phyloP scores from a whole-genome alignment of 2,888 invertebrate genomes.

The Andrena marginata region DNA sequence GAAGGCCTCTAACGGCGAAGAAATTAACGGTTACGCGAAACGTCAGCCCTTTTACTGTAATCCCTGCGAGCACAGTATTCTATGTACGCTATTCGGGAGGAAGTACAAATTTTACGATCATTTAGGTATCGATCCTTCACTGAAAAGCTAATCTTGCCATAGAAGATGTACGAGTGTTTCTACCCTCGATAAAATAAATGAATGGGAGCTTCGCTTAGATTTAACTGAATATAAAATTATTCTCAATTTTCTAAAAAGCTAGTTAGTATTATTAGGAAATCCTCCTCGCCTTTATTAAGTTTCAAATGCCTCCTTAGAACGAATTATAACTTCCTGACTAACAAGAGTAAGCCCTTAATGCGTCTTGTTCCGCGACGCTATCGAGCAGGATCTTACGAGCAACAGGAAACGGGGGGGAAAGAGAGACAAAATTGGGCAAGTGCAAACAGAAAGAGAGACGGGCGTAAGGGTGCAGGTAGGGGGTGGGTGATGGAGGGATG shows the following conservation, averaged over 20 bases:
- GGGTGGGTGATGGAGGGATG: background rate
- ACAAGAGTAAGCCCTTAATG: constrained; percentile 5
- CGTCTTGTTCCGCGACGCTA: background rate
- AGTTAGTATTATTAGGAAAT: background rate
- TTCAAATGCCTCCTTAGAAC: background rate
- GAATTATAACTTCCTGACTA: background rate
- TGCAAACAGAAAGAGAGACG: background rate
- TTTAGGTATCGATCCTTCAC: too few species aligned
- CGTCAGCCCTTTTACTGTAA: background rate
- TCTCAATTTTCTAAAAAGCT: background rate
- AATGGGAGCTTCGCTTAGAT: background rate
- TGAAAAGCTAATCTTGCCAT: too few species aligned
- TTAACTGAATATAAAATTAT: background rate
- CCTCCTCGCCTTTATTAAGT: background rate
- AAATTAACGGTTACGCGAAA: constrained; percentile 11
- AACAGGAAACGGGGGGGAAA: constrained; percentile 10
- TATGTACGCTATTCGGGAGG: too few species aligned
- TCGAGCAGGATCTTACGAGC: background rate
- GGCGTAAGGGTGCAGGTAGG: background rate
- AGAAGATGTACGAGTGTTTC: too few species aligned
- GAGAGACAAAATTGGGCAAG: constrained; percentile 9
- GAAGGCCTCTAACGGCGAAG: constrained; percentile 6
- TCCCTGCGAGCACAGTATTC: too few species aligned
- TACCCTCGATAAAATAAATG: background rate
- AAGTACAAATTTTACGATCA: too few species aligned